phyloP scores from a whole-genome alignment of 2,888 invertebrate genomes.

The Cryptocheilus praepositus region DNA sequence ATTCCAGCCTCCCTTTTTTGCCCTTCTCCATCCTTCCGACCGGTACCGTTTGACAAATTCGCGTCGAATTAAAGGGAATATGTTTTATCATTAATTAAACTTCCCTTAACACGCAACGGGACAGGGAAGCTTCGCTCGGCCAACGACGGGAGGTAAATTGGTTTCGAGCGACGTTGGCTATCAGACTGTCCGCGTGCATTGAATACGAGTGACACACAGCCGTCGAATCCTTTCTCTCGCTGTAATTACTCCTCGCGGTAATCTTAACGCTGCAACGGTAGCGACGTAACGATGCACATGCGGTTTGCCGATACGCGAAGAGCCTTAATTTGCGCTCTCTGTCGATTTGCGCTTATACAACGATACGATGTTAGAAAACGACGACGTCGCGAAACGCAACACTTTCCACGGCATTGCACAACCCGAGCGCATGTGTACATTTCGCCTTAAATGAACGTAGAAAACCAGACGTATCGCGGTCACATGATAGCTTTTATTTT shows the following conservation, averaged over 20 bases:
- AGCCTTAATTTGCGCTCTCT: constrained; percentile 24
- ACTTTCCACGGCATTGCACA: constrained; percentile 41
- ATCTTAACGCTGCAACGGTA: constrained; percentile 4
- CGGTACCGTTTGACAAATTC: too few relatives aligned
- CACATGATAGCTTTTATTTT: constrained; percentile 32
- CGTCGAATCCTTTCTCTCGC: constrained; percentile 10
- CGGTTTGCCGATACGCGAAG: constrained; percentile 21
- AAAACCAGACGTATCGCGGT: constrained; percentile 28
- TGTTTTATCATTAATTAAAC: background rate
- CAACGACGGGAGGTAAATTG: too few relatives aligned
- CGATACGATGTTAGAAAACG: constrained; percentile 32
- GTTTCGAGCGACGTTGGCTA: too few relatives aligned
- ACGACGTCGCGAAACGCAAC: constrained; percentile 32
- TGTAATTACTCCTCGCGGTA: constrained; percentile 24
- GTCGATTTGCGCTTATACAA: constrained; percentile 21
- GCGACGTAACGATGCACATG: constrained; percentile 24
- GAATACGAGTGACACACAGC: too few relatives aligned
- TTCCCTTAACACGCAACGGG: too few relatives aligned
- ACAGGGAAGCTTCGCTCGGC: too few relatives aligned
- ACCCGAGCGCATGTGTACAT: constrained; percentile 25
- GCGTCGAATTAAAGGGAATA: constrained; percentile 1
- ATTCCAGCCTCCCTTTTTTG: background rate
- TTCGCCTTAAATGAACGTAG: constrained; percentile 33
- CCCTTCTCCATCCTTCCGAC: background rate
- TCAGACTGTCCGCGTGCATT: too few relatives aligned